Conservation (phyloP, 2,888 invertebrate species). For the Panzeria rudis region DNA sequence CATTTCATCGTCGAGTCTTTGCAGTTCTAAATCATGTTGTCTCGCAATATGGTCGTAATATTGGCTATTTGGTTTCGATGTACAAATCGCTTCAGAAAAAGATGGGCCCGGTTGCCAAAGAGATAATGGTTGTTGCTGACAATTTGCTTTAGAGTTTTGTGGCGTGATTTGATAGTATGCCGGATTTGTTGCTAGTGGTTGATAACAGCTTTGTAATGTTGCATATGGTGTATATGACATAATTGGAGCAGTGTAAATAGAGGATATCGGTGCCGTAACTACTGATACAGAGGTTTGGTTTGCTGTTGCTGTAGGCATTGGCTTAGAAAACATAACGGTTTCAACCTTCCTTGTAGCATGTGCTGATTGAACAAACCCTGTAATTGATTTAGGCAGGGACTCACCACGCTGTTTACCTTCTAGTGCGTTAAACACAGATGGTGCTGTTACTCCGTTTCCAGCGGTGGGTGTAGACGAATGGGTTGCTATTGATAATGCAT, state of each 20-base stretch:
- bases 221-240: not conserved
- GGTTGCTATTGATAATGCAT: not conserved
- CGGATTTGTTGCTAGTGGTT: not conserved
- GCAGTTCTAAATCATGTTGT: constrained; percentile 10
- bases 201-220: not conserved
- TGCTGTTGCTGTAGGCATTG: not conserved
- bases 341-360: not conserved
- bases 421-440: not conserved
- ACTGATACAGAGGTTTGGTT: not conserved
- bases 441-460: not conserved
- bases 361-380: not conserved
- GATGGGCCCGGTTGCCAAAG: not conserved
- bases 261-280: not conserved
- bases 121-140: not conserved
- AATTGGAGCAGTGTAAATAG: constrained; percentile 8
- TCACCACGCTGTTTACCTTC: too few relatives aligned
- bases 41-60: not conserved
- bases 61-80: not conserved
- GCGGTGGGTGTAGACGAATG: not conserved
- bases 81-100: too few relatives aligned
- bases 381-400: not conserved
- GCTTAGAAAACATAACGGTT: not conserved
- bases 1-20: constrained; percentile 32
- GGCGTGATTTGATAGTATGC: not conserved
- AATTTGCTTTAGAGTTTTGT: not conserved